These are phyloP conservation scores for Drosophila prolongata DNA, from an alignment of 2,888 invertebrate genomes.

Conservation along the genomic window DNA sequence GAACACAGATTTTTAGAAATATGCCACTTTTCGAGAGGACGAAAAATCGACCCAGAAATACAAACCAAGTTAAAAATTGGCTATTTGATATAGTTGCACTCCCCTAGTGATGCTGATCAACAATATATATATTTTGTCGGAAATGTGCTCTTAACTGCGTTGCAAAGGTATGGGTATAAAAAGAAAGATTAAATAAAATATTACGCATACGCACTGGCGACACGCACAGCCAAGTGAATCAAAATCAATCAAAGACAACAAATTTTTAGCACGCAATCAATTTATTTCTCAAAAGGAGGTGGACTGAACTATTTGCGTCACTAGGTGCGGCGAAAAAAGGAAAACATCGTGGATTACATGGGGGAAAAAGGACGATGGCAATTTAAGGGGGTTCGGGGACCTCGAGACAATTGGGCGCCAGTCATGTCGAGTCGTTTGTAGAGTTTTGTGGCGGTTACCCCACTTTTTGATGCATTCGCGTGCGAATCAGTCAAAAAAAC, in stretches of 20 bases:
- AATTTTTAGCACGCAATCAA: constrained; percentile 74
- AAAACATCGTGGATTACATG: background rate
- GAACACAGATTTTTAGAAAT: too few species aligned
- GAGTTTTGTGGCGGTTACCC: background rate
- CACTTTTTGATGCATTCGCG: background rate
- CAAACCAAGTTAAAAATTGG: too few species aligned
- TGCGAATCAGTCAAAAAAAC: constrained; percentile 42
- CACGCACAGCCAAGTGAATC: constrained; percentile 41
- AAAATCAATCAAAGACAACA: constrained; percentile 70
- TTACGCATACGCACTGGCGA: constrained; percentile 34
- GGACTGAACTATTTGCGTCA: constrained; percentile 39
- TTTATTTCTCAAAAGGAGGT: constrained; percentile 28
- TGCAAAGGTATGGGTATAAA: too few species aligned
- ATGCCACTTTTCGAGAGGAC: too few species aligned
- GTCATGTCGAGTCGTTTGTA: constrained; percentile 2
- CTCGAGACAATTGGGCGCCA: constrained; percentile 65
- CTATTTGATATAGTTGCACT: too few species aligned
- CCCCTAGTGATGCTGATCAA: too few species aligned
- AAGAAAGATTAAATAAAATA: constrained; percentile 7
- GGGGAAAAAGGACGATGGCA: constrained; percentile 2
- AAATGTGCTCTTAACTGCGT: too few species aligned
- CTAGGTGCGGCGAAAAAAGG: constrained; percentile 51
- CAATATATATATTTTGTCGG: too few species aligned
- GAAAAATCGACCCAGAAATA: too few species aligned
- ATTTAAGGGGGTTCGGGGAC: constrained; percentile 33